Evolutionary conservation across 2,113 vertebrate species (phyloP).

Genomic region (Menura novaehollandiae): DNA sequence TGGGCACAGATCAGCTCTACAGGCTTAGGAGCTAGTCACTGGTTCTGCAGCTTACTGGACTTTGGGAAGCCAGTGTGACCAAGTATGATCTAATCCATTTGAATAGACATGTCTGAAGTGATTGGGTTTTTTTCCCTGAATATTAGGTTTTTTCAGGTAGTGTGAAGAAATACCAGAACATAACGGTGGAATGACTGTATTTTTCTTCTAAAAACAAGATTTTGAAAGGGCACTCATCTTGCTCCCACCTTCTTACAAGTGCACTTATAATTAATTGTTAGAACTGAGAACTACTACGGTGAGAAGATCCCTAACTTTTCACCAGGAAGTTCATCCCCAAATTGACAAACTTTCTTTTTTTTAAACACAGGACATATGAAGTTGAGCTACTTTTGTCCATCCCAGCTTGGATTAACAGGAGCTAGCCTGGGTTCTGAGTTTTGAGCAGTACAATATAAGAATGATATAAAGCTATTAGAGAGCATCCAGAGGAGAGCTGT

Average conservation of each 20-base stretch:
- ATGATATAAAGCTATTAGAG: background rate
- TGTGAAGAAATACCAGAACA: background rate
- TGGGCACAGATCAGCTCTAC: background rate
- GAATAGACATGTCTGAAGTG: background rate
- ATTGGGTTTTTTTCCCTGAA: accelerated
- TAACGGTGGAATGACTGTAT: background rate
- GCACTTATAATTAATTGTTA: background rate
- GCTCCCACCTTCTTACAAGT: accelerated
- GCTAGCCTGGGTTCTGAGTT: background rate
- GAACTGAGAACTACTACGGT: background rate
- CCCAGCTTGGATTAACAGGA: accelerated
- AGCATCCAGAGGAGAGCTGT: background rate
- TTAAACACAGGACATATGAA: background rate
- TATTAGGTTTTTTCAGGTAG: background rate
- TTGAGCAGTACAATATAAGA: background rate
- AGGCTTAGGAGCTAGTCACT: background rate
- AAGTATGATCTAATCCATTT: background rate
- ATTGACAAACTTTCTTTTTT: background rate
- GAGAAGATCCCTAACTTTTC: background rate
- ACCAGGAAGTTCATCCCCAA: background rate
- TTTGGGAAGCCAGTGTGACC: background rate
- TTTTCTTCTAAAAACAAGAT: background rate
- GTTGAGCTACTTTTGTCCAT: background rate
- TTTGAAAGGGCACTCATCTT: background rate
- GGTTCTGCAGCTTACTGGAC: background rate